Conservation (phyloP, 2,797 vertebrate genomes). For the Rhadinocentrus ornatus region DNA sequence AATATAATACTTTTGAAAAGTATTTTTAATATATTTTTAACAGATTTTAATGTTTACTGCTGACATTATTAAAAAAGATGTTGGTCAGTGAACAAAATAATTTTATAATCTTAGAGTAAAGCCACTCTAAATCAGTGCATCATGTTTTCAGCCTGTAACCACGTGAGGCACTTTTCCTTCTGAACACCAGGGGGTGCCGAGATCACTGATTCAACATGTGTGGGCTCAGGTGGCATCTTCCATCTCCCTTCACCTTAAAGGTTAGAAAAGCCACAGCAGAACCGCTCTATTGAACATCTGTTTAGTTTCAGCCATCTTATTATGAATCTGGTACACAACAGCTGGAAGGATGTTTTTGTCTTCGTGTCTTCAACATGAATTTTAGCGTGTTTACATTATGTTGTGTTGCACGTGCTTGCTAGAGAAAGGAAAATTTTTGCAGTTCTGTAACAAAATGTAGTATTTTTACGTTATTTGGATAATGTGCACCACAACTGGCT, state of each 20-base stretch:
- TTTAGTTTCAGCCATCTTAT: slow-evolving; percentile 9
- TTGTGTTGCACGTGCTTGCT: background rate
- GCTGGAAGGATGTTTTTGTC: background rate
- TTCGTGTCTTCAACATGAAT: background rate
- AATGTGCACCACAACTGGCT: background rate
- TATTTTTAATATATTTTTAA: background rate
- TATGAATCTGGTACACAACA: background rate
- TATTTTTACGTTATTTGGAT: background rate
- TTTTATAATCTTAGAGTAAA: no score
- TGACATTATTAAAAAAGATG: no score
- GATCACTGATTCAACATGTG: slow-evolving; percentile 22
- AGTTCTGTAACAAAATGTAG: background rate
- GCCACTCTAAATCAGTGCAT: background rate
- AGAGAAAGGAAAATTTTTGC: background rate
- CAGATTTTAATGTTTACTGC: background rate
- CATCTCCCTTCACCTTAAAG: slow-evolving; percentile 28
- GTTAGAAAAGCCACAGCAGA: slow-evolving; percentile 33
- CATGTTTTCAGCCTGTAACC: background rate
- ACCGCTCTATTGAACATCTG: slow-evolving; percentile 25
- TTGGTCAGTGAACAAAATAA: no score
- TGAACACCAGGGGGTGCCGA: slow-evolving; percentile 57
- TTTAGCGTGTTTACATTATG: slow-evolving; percentile 1
- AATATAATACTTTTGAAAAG: background rate
- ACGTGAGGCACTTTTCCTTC: slow-evolving; percentile 7
- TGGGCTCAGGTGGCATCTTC: slow-evolving; percentile 32